Evolutionary conservation across 1,140 invertebrate genomes (phyloP), one percentile per base, ranked within the genome.

Genomic region (Trichomalopsis sarcophagae): DNA sequence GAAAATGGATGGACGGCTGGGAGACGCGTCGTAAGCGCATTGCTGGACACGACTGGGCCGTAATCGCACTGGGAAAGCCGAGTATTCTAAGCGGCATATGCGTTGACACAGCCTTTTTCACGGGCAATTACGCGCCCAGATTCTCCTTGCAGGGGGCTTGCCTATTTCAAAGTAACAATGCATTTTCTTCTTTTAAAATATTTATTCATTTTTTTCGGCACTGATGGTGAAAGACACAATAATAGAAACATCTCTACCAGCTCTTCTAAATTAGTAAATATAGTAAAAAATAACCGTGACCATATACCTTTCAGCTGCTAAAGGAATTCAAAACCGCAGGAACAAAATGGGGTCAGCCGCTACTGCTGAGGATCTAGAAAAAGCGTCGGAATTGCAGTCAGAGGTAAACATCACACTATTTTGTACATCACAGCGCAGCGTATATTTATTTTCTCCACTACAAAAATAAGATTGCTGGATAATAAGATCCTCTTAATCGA

Each of bases 1-100:
- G 96, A 0, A 96, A 96, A 89, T 95, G 95, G 95, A 96, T 96
- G 95, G 95, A 96, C 87, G 96, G 95, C 0, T 96, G 95, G 96
- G 95, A 96, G 91, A 96, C 95, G 0, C 90, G 95, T 62, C 92
- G 95, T 47, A 96, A 95, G 89, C 90, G 95, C 50, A 94, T 94
- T 33, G 89, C 94, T 2, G 95, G 95, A 2, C 95, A 96, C 87
- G 95, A 96, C 88, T 96, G 95, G 95, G 94, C 94, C 85, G 94
- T 96, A 76, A 92, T 96, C 71, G 94, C 94, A 82, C 87, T 96
- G 14, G 94, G 93, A 82, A 90, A 93, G 7, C 93, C 94, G n/a
- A 95, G 95, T 69, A 88, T 94, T 36, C 94, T 96, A 44, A 90
- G 91, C 88, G 95, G 95, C 27, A 88, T 96, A 23, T 92, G 95